Evolutionary conservation across 2,113 vertebrate genomes (phyloP).

Genomic region (Erythrocebus patas): DNA sequence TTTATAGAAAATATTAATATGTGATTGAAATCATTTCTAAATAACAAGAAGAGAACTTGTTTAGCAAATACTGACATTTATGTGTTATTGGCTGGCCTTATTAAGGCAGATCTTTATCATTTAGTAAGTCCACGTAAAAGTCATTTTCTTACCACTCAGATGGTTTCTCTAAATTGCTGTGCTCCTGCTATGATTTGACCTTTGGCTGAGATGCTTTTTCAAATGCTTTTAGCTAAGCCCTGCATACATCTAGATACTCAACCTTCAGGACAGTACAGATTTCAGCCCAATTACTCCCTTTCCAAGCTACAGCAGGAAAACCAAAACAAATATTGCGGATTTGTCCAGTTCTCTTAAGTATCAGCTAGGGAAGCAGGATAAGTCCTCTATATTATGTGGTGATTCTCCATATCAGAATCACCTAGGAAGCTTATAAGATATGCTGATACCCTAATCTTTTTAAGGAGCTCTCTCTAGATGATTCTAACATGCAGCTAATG

Average conservation of each 20-base stretch:
- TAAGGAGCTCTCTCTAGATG: background rate
- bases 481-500: background rate
- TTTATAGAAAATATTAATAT: background rate
- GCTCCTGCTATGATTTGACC: background rate
- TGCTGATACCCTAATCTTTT: background rate
- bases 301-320: background rate
- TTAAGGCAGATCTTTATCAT: background rate
- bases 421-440: background rate
- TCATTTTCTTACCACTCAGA: background rate
- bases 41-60: background rate
- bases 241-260: background rate
- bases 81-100: background rate
- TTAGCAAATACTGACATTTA: background rate
- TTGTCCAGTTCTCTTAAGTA: background rate
- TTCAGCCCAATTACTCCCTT: background rate
- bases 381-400: background rate
- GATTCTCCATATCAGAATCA: background rate
- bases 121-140: background rate
- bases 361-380: background rate
- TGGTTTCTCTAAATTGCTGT: background rate
- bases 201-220: background rate
- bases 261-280: background rate
- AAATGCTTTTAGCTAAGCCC: background rate
- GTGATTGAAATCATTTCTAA: background rate
- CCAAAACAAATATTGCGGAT: background rate